Evolutionary conservation across 2,888 invertebrate genomes (phyloP), one percentile per base, ranked within the genome.

Genomic region (Papilio elwesi): DNA sequence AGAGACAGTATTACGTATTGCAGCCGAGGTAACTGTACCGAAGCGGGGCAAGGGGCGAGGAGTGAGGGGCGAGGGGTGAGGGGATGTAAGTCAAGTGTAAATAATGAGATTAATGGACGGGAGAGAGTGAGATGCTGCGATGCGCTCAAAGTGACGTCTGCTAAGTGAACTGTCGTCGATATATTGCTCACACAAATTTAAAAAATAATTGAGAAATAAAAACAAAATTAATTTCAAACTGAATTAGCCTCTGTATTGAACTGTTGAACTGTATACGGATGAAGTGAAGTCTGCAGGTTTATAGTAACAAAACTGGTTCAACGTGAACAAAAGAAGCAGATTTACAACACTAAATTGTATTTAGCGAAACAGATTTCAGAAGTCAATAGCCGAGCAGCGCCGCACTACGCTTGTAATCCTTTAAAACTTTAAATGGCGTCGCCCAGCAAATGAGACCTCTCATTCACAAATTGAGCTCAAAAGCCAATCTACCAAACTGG

Each of bases 401-500:
- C 36, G 55, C 74, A 66, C 65, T 69, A 64, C 65, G 49, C 62
- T 72, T 77, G 77, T 83, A 85, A 86, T 83, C 85, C 83, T 83
- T 83, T 81, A 79, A 80, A 81, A 78, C 83, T 82, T 85, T 88
- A 88, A 91, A 90, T 87, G 85, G 87, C 82, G 83, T 84, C 86
- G 85, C 81, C 82, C 82, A 83, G 84, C 86, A 85, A 84, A 84
- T 80, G 83, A 84, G 80, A 80, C 85, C 88, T 87, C 87, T 86
- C 88, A 89, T 87, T 91, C 89, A 89, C 91, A 90, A 92, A 92
- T 92, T 91, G 92, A 85, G 87, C 91, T 92, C 91, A 92, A 91
- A 92, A 88, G 88, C 84, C 89, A 86, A 87, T 85, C 85, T 80
- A 80, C 83, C 80, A 82, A 68, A 64, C 78, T 78, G 84, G 83